Conservation (phyloP, 2,113 vertebrate species). For the Pitta sordida region DNA sequence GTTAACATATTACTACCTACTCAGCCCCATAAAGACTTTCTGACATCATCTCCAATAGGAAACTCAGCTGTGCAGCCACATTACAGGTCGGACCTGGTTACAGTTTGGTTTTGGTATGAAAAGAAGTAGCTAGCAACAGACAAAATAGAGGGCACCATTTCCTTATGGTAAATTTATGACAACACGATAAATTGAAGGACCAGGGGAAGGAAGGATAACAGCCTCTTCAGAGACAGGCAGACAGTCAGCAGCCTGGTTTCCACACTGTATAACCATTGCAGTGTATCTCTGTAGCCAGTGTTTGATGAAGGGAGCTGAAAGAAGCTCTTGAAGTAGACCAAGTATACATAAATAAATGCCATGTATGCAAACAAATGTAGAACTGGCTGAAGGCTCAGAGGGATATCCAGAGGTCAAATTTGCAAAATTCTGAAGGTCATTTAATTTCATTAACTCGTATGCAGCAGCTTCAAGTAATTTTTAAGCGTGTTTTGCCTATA, state of each 20-base stretch:
- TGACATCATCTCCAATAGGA: background rate
- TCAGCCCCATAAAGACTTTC: background rate
- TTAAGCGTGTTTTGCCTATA: slow-evolving; percentile 77
- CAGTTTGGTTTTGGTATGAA: background rate
- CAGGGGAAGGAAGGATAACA: background rate
- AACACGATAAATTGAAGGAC: background rate
- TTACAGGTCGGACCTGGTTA: background rate
- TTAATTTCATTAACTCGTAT: slow-evolving; percentile 72
- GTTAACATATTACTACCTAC: background rate
- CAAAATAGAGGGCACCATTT: background rate
- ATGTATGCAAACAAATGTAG: slow-evolving; percentile 9
- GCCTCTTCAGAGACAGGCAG: background rate
- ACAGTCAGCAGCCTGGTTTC: background rate
- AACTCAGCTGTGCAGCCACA: background rate
- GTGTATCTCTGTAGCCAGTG: background rate
- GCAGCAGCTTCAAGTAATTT: slow-evolving; percentile 69
- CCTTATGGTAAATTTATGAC: background rate
- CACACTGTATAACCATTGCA: background rate
- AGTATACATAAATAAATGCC: background rate
- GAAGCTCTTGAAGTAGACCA: background rate
- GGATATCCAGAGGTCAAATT: slow-evolving; percentile 58
- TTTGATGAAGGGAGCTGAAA: background rate
- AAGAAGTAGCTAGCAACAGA: background rate
- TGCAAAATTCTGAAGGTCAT: slow-evolving; percentile 69
- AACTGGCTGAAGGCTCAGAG: slow-evolving; percentile 16